These are phyloP conservation scores for Percina caprodes DNA, from an alignment of 2,113 vertebrate genomes.

Conservation along the genomic window DNA sequence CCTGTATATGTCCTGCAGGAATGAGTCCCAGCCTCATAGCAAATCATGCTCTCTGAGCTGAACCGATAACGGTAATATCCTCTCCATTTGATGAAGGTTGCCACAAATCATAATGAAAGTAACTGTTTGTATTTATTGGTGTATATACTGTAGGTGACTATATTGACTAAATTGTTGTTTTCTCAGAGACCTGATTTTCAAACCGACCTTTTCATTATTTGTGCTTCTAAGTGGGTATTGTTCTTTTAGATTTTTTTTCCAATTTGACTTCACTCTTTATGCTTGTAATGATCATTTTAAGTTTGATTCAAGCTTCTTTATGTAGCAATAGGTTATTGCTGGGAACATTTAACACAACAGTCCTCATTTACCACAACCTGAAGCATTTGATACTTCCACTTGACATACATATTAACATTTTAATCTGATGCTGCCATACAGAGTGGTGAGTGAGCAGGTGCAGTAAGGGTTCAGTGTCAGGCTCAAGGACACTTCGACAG, in stretches of 20 bases:
- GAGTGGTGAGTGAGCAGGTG: conserved; percentile 39
- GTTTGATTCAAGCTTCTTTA: neutral
- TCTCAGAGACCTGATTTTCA: neutral
- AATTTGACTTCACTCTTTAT: neutral
- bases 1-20: conserved; percentile 39
- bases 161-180: neutral
- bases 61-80: conserved; percentile 19
- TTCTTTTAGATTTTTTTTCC: neutral
- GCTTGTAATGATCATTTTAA: neutral
- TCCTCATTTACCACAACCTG: conserved; percentile 6
- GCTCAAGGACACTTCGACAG: conserved; percentile 47
- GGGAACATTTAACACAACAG: conserved; percentile 16
- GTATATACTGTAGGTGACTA: neutral
- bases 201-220: neutral
- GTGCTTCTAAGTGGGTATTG: neutral
- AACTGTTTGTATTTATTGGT: neutral
- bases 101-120: neutral
- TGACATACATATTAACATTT: conserved; percentile 42
- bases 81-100: conserved; percentile 28
- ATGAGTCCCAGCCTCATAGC: conserved; percentile 23
- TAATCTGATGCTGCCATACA: conserved; percentile 18
- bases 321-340: neutral
- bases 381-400: conserved; percentile 24
- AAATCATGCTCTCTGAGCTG: conserved; percentile 20
- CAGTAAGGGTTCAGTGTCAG: conserved; percentile 37